These are phyloP conservation scores for Chaetogeoica ovagalla DNA, from an alignment of 2,888 invertebrate species.

Conservation along the genomic window DNA sequence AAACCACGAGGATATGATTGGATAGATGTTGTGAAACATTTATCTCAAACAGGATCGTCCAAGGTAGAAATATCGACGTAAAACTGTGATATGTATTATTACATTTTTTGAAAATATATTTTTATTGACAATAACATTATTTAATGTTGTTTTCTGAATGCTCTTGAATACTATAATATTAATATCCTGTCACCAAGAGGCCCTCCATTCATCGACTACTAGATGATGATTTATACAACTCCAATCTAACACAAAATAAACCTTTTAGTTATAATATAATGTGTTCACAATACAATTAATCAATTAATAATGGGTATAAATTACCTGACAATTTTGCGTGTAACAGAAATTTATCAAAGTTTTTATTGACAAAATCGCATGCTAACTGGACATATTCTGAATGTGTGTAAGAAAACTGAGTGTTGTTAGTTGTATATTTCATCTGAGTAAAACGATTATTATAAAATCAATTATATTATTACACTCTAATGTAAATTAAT, in stretches of 20 bases:
- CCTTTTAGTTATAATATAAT: neutral
- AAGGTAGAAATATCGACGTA: slow-evolving; percentile 44
- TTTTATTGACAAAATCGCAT: slow-evolving; percentile 57
- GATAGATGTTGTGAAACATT: slow-evolving; percentile 94
- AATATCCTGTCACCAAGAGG: slow-evolving; percentile 59
- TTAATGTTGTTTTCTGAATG: neutral
- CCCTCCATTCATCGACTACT: slow-evolving; percentile 67
- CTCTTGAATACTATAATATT: neutral
- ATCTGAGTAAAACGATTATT: slow-evolving; percentile 7
- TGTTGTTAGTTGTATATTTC: slow-evolving; percentile 22
- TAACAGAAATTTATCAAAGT: slow-evolving; percentile 58
- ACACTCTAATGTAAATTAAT: neutral
- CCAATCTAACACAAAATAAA: slow-evolving; percentile 64
- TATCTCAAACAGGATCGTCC: slow-evolving; percentile 74
- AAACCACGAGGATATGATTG: slow-evolving; percentile 89
- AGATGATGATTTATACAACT: slow-evolving; percentile 65
- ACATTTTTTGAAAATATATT: slow-evolving; percentile 56
- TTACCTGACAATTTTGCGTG: slow-evolving; percentile 56
- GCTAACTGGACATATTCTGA: slow-evolving; percentile 52
- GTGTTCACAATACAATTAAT: neutral
- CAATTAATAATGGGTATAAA: neutral
- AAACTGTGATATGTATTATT: slow-evolving; percentile 51
- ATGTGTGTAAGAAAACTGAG: slow-evolving; percentile 39
- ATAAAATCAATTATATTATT: neutral
- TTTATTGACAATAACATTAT: slow-evolving; percentile 57